These are phyloP conservation scores for Anarhynchus alexandrinus DNA, from an alignment of 2,113 vertebrate species.

Conservation along the genomic window DNA sequence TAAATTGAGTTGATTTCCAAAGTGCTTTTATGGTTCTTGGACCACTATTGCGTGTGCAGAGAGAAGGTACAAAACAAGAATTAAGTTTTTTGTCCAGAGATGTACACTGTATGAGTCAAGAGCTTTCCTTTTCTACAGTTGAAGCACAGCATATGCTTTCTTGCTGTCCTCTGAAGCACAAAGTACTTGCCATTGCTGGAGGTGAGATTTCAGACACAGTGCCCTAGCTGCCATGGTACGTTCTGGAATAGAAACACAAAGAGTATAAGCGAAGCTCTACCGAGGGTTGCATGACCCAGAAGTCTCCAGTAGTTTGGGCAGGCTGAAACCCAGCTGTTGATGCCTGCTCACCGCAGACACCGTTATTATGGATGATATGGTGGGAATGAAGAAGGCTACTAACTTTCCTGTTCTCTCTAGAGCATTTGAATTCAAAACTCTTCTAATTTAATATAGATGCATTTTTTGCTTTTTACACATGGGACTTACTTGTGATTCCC, in stretches of 20 bases:
- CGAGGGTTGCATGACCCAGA: background rate
- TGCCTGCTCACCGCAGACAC: background rate
- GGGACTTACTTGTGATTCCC: background rate
- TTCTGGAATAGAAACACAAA: background rate
- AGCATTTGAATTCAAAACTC: background rate
- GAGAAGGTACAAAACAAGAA: background rate
- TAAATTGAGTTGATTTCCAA: background rate
- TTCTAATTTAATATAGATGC: background rate
- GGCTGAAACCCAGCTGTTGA: background rate
- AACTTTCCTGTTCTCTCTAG: background rate
- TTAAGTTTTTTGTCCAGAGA: background rate
- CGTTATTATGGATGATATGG: rapidly evolving
- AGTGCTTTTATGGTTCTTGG: background rate
- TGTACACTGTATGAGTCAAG: background rate
- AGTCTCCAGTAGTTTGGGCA: background rate
- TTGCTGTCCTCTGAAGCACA: background rate
- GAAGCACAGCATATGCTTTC: background rate
- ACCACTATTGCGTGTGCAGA: background rate
- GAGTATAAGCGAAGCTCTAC: background rate
- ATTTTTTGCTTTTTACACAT: background rate
- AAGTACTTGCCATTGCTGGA: background rate
- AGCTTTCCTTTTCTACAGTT: background rate
- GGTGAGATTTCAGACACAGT: background rate
- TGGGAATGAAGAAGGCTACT: background rate
- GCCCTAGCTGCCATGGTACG: background rate